A percentile compares a stretch with the other conserved stretches of the same genome.
These are phyloP conservation scores for Hyposmocoma kahamanoa DNA, from an alignment of 1,140 invertebrate species.

Conservation along the genomic window DNA sequence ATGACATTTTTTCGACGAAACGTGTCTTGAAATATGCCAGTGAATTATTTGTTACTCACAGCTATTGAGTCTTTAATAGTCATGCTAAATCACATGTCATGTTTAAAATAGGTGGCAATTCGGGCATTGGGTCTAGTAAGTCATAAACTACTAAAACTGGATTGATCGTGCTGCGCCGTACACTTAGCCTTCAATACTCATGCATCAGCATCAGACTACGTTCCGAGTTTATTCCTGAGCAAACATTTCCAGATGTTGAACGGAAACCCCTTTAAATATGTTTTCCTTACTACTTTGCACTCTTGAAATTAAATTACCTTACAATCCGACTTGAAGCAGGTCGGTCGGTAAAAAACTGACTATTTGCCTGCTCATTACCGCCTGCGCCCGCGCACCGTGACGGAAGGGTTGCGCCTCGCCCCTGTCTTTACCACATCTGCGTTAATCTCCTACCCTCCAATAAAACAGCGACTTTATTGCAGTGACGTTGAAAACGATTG, in stretches of 20 bases:
- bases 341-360: conserved; percentile 21
- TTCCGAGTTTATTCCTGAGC: background rate
- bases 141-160: too few species aligned
- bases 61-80: too few species aligned
- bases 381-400: conserved; percentile 42
- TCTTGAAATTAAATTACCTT: conserved; percentile 26
- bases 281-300: conserved; percentile 21
- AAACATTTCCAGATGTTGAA: background rate
- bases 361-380: conserved; percentile 53
- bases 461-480: conserved; percentile 5
- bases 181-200: too few species aligned
- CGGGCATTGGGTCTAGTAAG: too few species aligned
- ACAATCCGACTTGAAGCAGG: conserved; percentile 23
- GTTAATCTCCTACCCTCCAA: conserved; percentile 1
- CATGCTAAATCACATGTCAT: too few species aligned
- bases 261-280: background rate
- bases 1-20: conserved; percentile 17
- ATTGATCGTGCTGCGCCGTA: too few species aligned
- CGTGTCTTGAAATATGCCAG: background rate
- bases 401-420: conserved; percentile 45
- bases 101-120: too few species aligned
- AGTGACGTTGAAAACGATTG: background rate
- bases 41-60: too few species aligned
- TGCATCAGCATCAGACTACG: too few species aligned
- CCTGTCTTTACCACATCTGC: conserved; percentile 10